Conservation (phyloP, 2,888 invertebrate genomes). For the Brachypalpus laphriformis region DNA sequence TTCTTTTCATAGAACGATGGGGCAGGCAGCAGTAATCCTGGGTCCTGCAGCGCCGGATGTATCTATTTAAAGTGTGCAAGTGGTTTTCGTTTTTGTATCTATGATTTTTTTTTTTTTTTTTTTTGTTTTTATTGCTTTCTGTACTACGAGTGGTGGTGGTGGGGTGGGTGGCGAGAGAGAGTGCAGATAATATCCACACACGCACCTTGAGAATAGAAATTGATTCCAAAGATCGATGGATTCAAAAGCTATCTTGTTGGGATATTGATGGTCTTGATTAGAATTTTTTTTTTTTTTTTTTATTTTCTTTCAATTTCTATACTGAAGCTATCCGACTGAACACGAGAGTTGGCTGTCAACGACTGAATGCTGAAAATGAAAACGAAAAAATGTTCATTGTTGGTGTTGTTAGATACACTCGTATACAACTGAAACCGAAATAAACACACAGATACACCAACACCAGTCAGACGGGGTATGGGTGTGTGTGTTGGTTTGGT, state of each 20-base stretch:
- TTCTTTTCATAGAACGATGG: background rate
- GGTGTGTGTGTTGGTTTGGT: background rate
- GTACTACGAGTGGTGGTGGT: background rate
- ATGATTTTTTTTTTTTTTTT: background rate
- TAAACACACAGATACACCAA: background rate
- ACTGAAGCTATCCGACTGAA: conserved; percentile 79
- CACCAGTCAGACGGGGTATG: background rate
- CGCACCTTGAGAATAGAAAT: conserved; percentile 30
- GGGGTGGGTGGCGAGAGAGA: too few species aligned
- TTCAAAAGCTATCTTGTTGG: conserved; percentile 34
- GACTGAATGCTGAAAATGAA: conserved; percentile 78
- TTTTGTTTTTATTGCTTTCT: background rate
- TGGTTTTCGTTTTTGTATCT: conserved; percentile 18
- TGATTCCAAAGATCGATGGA: conserved; percentile 40
- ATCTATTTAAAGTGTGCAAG: conserved; percentile 16
- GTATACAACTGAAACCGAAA: background rate
- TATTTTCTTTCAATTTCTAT: conserved; percentile 9
- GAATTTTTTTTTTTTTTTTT: background rate
- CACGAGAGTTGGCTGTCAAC: conserved; percentile 82
- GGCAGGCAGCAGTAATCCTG: conserved; percentile 50
- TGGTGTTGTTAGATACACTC: conserved; percentile 38
- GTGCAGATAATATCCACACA: conserved; percentile 33
- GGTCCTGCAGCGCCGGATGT: conserved; percentile 40
- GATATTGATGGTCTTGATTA: background rate
- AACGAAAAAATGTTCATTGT: conserved; percentile 65